Percentiles rank a stretch among this genome's conserved stretches.
These are phyloP conservation scores for Hyla sarda DNA, from an alignment of 2,113 vertebrate genomes.

Conservation along the genomic window DNA sequence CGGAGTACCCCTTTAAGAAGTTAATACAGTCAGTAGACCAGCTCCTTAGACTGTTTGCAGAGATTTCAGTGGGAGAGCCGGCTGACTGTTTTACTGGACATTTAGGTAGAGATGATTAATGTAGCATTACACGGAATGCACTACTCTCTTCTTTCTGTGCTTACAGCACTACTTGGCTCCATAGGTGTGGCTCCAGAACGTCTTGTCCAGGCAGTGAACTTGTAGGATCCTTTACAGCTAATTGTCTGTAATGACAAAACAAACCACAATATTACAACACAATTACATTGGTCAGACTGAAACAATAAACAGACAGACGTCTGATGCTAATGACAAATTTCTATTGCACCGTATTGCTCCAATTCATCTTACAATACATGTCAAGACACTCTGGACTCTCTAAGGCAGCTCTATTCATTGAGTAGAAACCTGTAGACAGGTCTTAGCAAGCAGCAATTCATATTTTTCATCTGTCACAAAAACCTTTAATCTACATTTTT, in stretches of 20 bases:
- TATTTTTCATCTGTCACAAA: background rate
- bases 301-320: conserved; percentile 44
- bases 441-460: conserved; percentile 35
- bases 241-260: conserved; percentile 61
- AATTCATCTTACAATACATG: conserved; percentile 53
- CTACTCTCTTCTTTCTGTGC: background rate
- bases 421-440: conserved; percentile 27
- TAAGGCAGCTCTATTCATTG: conserved; percentile 9
- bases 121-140: conserved; percentile 16
- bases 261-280: conserved; percentile 52
- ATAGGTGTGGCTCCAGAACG: conserved; percentile 50
- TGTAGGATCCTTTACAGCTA: conserved; percentile 53
- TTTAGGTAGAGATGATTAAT: conserved; percentile 7
- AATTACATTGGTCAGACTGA: conserved; percentile 39
- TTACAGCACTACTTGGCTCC: conserved; percentile 53
- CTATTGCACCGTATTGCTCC: background rate
- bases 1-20: too few species aligned
- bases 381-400: conserved; percentile 33
- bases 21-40: background rate
- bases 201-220: conserved; percentile 50
- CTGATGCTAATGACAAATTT: conserved; percentile 43
- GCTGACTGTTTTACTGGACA: conserved; percentile 6
- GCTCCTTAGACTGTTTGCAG: background rate
- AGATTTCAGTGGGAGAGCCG: background rate
- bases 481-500: background rate